phyloP scores from a whole-genome alignment of 1,140 invertebrate genomes.

The Pseudomyrmex sp. region DNA sequence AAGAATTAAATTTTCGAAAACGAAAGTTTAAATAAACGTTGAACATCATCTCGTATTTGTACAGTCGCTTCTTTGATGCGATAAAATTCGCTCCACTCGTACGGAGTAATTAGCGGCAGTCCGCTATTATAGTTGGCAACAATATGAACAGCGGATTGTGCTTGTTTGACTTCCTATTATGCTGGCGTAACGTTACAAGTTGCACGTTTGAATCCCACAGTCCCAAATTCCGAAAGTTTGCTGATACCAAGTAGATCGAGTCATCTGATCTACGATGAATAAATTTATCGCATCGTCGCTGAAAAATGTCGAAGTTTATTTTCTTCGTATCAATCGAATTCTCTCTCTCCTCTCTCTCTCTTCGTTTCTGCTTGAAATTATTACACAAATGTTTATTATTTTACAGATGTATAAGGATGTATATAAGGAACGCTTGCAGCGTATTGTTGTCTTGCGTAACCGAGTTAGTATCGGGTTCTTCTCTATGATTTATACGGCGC shows the following conservation, averaged over 20 bases:
- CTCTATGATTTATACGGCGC: no score
- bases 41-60: not conserved
- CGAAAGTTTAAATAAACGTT: not conserved
- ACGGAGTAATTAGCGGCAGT: slow-evolving; percentile 22
- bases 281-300: not conserved
- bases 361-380: not conserved
- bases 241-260: slow-evolving; percentile 8
- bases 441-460: no score
- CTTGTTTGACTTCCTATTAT: slow-evolving; percentile 67
- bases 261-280: not conserved
- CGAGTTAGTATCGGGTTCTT: no score
- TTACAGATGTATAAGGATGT: no score
- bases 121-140: slow-evolving; percentile 41
- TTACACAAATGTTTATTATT: not conserved
- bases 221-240: slow-evolving; percentile 17
- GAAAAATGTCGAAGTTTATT: not conserved
- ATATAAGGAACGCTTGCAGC: no score
- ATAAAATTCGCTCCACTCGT: not conserved
- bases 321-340: not conserved
- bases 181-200: slow-evolving; percentile 40
- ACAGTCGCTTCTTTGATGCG: slow-evolving; percentile 3
- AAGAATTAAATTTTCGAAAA: not conserved
- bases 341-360: not conserved
- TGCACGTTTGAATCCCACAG: slow-evolving; percentile 5
- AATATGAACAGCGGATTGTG: slow-evolving; percentile 43